Evolutionary conservation across 2,797 vertebrate genomes (phyloP).

Genomic region (Pachyuromys duprasi): DNA sequence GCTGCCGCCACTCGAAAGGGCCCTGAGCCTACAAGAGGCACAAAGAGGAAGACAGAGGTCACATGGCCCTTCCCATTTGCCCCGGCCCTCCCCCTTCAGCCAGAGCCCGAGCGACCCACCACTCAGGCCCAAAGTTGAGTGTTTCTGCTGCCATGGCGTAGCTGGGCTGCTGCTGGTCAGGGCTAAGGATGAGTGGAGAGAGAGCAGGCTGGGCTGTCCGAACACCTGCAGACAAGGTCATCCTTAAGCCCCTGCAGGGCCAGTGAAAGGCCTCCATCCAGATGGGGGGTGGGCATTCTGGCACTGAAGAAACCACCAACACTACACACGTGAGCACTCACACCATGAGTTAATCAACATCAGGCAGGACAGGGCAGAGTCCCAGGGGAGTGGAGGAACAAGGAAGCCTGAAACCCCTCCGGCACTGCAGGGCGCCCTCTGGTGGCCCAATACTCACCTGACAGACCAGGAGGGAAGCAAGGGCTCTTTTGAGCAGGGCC

Average conservation of each 20-base stretch:
- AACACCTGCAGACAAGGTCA: slow-evolving; percentile 73
- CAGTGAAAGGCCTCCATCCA: neutral
- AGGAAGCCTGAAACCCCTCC: neutral
- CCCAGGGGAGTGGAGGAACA: neutral
- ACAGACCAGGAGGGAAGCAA: neutral
- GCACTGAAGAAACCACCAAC: slow-evolving; percentile 59
- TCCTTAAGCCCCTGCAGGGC: neutral
- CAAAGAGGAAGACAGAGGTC: neutral
- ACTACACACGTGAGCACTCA: slow-evolving; percentile 34
- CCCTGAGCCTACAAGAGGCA: slow-evolving; percentile 91
- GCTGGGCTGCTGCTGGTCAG: slow-evolving; percentile 71
- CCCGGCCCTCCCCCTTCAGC: neutral
- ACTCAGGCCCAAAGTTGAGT: slow-evolving; percentile 97
- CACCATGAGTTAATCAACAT: slow-evolving; percentile 27
- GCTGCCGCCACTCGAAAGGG: slow-evolving; percentile 95
- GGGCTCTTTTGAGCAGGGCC: slow-evolving; percentile 10
- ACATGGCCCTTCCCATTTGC: neutral
- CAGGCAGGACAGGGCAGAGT: neutral
- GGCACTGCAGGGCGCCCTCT: neutral
- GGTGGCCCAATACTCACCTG: slow-evolving; percentile 43
- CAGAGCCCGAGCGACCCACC: slow-evolving; percentile 83
- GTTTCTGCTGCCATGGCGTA: slow-evolving; percentile 97
- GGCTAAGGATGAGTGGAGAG: neutral
- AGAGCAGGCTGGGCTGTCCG: slow-evolving; percentile 72
- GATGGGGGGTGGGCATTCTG: neutral